Evolutionary conservation across 2,113 vertebrate genomes (phyloP), one percentile per base, ranked within the genome.

Genomic region (Passer domesticus): DNA sequence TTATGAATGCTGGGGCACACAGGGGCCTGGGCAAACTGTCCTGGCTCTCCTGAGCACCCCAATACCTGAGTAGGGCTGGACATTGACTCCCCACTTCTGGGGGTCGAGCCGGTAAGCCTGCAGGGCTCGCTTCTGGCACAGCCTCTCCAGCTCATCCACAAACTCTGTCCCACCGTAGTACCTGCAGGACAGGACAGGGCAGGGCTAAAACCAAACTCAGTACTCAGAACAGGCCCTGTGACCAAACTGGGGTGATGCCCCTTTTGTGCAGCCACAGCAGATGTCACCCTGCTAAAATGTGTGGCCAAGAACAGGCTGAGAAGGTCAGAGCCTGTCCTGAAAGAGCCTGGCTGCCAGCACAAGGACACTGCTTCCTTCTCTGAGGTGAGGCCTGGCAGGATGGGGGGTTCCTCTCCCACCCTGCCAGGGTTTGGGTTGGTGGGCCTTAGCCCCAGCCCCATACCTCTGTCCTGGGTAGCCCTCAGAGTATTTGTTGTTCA

Each of bases 401-500:
- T 37, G 43, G 22, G 37, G 30, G 14, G 24, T 31, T 83, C 47
- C 10, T 86, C 33, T 73, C 52, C 58, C 6, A 58, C 43, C 33
- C 68, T 49, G 24, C 0, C 0, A 35, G 44, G 35, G 15, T 85
- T 75, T 87, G 53, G 20, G 33, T 62, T 33, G 49, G 46, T 22
- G 53, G 47, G 47, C 69, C 27, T 41, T 31, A 4, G 50, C n/a
- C 30, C 27, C 43, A 88, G 66, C 30, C 58, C 80, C 24, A 0
- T 83, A 99, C 99, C 99, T 99, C 97, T 99, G 99, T 53, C 99
- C 99, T 3, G 99, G 99, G 96, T 99, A 99, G 6, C 99, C 99
- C 90, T 99, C 99, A 0, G 99, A 99, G 96, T 99, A 99, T 94
- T 99, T 99, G 97, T 99, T 99, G 97, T 99, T 99, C 98, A 99